Conservation (phyloP, 2,113 vertebrate species). For the Varanus komodoensis region DNA sequence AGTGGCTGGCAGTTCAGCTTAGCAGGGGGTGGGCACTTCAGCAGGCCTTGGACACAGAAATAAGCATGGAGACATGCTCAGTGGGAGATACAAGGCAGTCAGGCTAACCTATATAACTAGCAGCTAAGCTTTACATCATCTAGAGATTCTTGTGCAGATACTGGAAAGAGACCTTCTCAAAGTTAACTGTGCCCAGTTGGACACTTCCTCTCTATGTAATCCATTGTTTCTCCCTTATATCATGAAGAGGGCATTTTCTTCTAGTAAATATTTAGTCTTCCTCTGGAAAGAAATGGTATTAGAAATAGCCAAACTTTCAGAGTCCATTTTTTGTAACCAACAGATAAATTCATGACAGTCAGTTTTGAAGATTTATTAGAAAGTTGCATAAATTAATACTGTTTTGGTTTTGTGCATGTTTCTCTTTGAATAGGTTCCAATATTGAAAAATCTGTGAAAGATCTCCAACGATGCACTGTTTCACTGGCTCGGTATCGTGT, state of each 20-base stretch:
- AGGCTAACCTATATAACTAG: background rate
- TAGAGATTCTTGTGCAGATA: background rate
- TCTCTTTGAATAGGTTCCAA: conserved; percentile 83
- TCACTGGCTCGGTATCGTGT: conserved; percentile 94
- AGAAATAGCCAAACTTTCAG: background rate
- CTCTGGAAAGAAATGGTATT: background rate
- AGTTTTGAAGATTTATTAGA: background rate
- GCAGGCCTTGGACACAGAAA: background rate
- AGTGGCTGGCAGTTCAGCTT: background rate
- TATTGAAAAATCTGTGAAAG: conserved; percentile 95
- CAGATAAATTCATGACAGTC: background rate
- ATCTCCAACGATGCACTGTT: conserved; percentile 93
- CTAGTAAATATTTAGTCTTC: background rate
- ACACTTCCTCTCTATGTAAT: background rate
- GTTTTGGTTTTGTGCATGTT: background rate
- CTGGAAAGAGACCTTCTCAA: background rate
- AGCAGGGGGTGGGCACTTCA: background rate
- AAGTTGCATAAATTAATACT: background rate
- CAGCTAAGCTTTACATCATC: background rate
- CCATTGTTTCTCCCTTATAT: background rate
- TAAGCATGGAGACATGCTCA: background rate
- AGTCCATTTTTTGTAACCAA: background rate
- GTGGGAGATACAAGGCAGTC: background rate
- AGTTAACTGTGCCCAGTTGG: conserved; percentile 8
- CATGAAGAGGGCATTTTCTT: background rate